These are phyloP conservation scores for Lophotis ruficrista DNA, from an alignment of 2,113 vertebrate species.

Conservation along the genomic window DNA sequence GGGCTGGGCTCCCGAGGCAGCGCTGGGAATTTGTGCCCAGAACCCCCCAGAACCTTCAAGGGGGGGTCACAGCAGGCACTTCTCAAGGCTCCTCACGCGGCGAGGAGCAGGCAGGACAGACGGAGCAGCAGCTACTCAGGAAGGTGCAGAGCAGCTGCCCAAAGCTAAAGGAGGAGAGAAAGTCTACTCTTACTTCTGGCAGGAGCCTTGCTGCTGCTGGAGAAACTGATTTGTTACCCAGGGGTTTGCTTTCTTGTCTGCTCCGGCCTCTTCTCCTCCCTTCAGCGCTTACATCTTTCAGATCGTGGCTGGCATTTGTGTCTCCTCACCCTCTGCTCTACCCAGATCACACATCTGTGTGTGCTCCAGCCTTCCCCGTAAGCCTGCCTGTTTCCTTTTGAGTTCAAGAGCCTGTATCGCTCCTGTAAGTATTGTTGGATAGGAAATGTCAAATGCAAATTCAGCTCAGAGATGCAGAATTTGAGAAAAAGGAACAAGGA, in stretches of 20 bases:
- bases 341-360: background rate
- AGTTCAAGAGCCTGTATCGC: background rate
- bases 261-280: background rate
- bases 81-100: too few species aligned
- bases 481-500: background rate
- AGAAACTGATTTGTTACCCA: rapidly evolving
- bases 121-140: background rate
- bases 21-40: background rate
- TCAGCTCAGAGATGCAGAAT: background rate
- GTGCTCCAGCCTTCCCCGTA: background rate
- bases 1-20: rapidly evolving
- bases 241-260: background rate
- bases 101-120: background rate
- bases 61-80: background rate
- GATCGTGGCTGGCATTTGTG: background rate
- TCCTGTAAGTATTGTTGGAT: background rate
- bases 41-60: background rate
- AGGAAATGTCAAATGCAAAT: background rate
- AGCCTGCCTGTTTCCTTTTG: background rate
- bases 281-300: background rate
- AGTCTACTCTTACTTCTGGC: background rate
- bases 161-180: background rate
- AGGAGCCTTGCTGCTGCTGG: background rate
- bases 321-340: background rate
- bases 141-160: background rate